phyloP scores from a whole-genome alignment of 2,888 invertebrate species.

The Asteroscopus sphinx region DNA sequence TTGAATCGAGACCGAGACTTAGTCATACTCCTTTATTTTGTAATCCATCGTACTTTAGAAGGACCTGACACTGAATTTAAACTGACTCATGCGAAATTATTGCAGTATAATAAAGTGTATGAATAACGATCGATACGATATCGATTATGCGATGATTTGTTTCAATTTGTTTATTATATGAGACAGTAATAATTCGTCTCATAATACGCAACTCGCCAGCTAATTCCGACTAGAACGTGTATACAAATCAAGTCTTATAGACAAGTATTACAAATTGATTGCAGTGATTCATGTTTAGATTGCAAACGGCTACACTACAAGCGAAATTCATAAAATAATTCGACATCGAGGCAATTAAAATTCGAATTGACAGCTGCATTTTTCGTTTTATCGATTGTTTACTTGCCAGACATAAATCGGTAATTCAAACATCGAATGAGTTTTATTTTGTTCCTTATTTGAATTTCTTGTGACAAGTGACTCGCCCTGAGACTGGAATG shows the following conservation, averaged over 20 bases:
- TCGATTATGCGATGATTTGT: constrained; percentile 36
- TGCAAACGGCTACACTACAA: constrained; percentile 6
- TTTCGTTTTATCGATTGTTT: constrained; percentile 3
- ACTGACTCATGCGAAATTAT: constrained; percentile 42
- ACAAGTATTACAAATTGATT: not conserved
- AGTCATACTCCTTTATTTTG: constrained; percentile 35
- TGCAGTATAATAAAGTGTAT: constrained; percentile 27
- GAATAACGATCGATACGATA: constrained; percentile 25
- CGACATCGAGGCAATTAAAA: constrained; percentile 3
- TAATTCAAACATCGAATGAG: not conserved
- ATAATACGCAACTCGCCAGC: constrained; percentile 5
- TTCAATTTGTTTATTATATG: constrained; percentile 9
- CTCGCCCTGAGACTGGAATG: constrained; percentile 52
- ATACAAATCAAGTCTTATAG: constrained; percentile 4
- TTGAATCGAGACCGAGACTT: constrained; percentile 21
- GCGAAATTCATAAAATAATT: constrained; percentile 5
- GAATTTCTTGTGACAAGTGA: constrained; percentile 31
- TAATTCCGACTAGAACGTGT: constrained; percentile 7
- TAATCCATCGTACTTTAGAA: constrained; percentile 30
- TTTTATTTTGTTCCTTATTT: constrained; percentile 12
- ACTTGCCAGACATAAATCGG: not conserved
- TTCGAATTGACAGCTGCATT: not conserved
- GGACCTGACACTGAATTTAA: constrained; percentile 33
- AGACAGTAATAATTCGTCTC: constrained; percentile 6
- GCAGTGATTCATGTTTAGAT: constrained; percentile 1